Evolutionary conservation across 1,140 invertebrate genomes (phyloP).

Genomic region (Carcinoscorpius rotundicauda): DNA sequence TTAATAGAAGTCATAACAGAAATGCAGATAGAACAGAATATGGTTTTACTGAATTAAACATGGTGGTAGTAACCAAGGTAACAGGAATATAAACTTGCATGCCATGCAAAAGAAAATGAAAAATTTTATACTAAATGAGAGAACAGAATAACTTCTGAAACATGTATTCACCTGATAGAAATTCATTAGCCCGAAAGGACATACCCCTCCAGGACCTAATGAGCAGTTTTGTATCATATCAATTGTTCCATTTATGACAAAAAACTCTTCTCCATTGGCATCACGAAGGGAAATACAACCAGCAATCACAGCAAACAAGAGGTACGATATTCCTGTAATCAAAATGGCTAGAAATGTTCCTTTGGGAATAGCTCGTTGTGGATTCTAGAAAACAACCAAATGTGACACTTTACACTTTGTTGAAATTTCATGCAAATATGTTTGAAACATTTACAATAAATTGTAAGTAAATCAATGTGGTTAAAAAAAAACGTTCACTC

Average conservation of each 20-base stretch:
- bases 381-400: constrained; percentile 29
- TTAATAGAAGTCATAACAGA: neutral
- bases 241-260: constrained; percentile 7
- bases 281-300: constrained; percentile 60
- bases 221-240: constrained; percentile 13
- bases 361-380: constrained; percentile 41
- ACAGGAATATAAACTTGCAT: no score
- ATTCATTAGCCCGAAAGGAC: constrained; percentile 17
- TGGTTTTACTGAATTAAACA: neutral
- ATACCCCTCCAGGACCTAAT: neutral
- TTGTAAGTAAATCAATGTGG: no score
- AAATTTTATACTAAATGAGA: no score
- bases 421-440: no score
- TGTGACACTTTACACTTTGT: no score
- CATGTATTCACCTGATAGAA: constrained; percentile 19
- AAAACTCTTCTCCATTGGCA: constrained; percentile 46
- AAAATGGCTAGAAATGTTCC: constrained; percentile 79
- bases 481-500: no score
- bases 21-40: neutral
- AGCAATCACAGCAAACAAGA: constrained; percentile 63
- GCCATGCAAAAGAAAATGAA: no score
- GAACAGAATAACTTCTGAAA: no score
- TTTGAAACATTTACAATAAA: no score
- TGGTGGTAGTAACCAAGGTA: no score
- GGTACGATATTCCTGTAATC: constrained; percentile 68